phyloP scores from a whole-genome alignment of 1,140 invertebrate species.

The Phenacoccus solenopsis region DNA sequence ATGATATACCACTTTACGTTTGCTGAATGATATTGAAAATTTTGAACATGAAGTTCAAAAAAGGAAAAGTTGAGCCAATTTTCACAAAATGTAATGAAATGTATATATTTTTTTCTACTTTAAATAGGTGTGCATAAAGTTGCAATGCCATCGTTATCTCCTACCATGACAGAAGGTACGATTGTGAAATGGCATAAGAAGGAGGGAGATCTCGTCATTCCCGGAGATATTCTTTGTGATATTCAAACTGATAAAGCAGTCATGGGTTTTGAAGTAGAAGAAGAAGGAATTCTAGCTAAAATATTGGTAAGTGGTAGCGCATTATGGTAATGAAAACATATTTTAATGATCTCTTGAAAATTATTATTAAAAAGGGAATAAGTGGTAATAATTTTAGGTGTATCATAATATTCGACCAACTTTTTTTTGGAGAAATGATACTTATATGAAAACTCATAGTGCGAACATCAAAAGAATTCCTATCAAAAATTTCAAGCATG shows the following conservation, averaged over 20 bases:
- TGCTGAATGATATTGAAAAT: no score
- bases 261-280: conserved; percentile 98
- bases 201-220: conserved; percentile 67
- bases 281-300: conserved; percentile 94
- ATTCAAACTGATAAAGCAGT: conserved; percentile 99
- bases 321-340: not conserved
- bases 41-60: no score
- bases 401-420: no score
- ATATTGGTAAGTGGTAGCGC: conserved; percentile 46
- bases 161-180: conserved; percentile 96
- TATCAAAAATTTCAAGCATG: no score
- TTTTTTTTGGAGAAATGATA: no score
- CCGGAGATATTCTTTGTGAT: conserved; percentile 88
- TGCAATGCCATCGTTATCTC: conserved; percentile 82
- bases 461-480: no score
- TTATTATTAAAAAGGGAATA: no score
- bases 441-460: no score
- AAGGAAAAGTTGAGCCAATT: no score
- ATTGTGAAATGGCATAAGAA: conserved; percentile 97
- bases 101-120: conserved; percentile 20
- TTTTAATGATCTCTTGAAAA: not conserved
- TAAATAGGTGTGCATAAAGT: conserved; percentile 40
- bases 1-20: no score
- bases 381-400: no score
- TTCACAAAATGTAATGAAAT: no score